Base-by-base conservation (phyloP, 2,797 vertebrate species). In the Gymnodraco acuticeps region DNA sequence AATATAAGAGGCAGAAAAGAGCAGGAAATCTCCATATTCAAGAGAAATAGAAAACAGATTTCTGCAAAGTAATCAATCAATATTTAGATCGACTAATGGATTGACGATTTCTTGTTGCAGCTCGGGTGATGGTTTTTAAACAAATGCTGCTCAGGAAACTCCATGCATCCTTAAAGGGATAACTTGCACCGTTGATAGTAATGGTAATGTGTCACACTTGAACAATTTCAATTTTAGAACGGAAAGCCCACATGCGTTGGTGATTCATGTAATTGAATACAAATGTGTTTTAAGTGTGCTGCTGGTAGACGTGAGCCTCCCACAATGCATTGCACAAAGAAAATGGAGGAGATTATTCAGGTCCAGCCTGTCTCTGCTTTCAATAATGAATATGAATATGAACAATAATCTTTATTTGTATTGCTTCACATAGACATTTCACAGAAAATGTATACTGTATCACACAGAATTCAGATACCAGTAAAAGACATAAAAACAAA, bases 251-350 rank as follows among this genome's bases (percentile, higher is more conserved):
- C 60, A 17, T 27, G 16, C n/a, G 45, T 9, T 15, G 15, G 12
- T 77, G 33, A 66, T 63, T 81, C 73, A 70, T 54, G 13, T 31
- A 33, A 41, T 52, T 56, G 46, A 8, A 46, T 56, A 27, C 27
- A 23, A 33, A 52, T 53, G 14, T 56, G 33, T 5, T 33, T 33
- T 33, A 33, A 33, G 33, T 33, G 33, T 33, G 33, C 13, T 50
- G 45, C 23, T 33, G 17, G 19, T 45, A 15, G 12, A 17, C 11
- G 13, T 27, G 8, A 3, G 19, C 42, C 13, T 48, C 60, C 15
- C 17, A 62, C 16, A 54, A 42, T 19, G 31, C 41, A 52, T 23
- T 59, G 9, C 53, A 52, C n/a, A 47, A 41, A 19, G 10, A n/a
- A 16, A 31, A 61, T 31, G 13, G 9, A 48, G 46, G 15, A 33